A percentile compares a stretch with the other conserved stretches of the same genome.
Evolutionary conservation across 2,113 vertebrate species (phyloP).

Genomic region (Emydura subglobosa): DNA sequence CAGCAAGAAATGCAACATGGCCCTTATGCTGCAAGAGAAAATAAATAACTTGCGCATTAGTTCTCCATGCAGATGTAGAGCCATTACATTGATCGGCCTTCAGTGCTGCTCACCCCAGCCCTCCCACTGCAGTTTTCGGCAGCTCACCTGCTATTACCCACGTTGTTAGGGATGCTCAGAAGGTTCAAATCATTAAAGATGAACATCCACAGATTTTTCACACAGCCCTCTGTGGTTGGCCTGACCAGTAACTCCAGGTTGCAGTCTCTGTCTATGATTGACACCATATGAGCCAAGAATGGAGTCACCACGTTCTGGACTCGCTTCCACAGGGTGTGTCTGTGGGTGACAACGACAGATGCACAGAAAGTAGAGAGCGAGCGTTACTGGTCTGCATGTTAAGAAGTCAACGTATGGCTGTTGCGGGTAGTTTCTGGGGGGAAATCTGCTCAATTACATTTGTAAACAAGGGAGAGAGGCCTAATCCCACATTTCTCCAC

Average conservation of each 20-base stretch:
- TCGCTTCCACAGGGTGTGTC: conserved; percentile 92
- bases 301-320: conserved; percentile 88
- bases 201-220: conserved; percentile 90
- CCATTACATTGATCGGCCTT: background rate
- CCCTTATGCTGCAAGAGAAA: background rate
- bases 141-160: conserved; percentile 78
- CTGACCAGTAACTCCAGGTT: conserved; percentile 89
- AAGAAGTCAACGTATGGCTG: background rate
- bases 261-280: conserved; percentile 88
- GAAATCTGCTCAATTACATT: background rate
- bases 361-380: conserved; percentile 24
- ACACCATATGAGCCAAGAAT: conserved; percentile 88
- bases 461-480: background rate
- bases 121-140: background rate
- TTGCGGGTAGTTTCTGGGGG: background rate
- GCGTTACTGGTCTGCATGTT: fast-evolving
- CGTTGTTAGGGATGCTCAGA: conserved; percentile 80
- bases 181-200: conserved; percentile 88
- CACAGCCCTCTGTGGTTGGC: conserved; percentile 55
- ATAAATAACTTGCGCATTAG: fast-evolving
- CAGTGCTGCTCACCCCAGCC: background rate
- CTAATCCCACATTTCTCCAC: background rate
- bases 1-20: background rate
- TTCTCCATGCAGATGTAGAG: fast-evolving
- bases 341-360: conserved; percentile 61